Conservation (phyloP, 2,113 vertebrate species). For the Coreoperca whiteheadi region DNA sequence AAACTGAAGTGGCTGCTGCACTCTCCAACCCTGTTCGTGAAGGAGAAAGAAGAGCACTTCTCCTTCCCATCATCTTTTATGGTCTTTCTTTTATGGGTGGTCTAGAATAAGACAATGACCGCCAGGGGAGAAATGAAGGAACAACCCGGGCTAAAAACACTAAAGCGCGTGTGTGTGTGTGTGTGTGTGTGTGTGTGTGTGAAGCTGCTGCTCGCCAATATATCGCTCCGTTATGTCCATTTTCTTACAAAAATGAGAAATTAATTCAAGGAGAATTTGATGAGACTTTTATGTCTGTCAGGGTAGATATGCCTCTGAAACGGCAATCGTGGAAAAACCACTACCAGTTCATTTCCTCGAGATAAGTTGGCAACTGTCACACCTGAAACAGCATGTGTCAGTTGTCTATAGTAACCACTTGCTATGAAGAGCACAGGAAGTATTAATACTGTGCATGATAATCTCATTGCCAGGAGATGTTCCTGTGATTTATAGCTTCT, state of each 20-base stretch:
- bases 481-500: constrained; percentile 51
- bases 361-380: constrained; percentile 16
- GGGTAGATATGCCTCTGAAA: not conserved
- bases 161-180: too few relatives aligned
- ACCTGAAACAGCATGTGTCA: constrained; percentile 18
- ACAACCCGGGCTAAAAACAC: not conserved
- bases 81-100: constrained; percentile 32
- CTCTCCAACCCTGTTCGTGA: constrained; percentile 43
- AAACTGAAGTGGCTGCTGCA: constrained; percentile 52
- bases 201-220: not conserved
- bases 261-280: not conserved
- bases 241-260: constrained; percentile 7
- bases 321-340: not conserved
- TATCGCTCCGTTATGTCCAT: not conserved
- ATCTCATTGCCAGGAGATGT: constrained; percentile 20
- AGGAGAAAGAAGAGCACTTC: constrained; percentile 57
- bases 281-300: not conserved
- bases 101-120: constrained; percentile 35
- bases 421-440: constrained; percentile 31
- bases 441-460: constrained; percentile 45
- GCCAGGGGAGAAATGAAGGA: constrained; percentile 19
- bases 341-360: not conserved
- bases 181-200: too few relatives aligned
- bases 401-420: constrained; percentile 43
- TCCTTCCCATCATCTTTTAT: constrained; percentile 55